Evolutionary conservation across 2,797 vertebrate species (phyloP), one percentile per base, ranked within the genome.

Genomic region (Cossypha polioptera): DNA sequence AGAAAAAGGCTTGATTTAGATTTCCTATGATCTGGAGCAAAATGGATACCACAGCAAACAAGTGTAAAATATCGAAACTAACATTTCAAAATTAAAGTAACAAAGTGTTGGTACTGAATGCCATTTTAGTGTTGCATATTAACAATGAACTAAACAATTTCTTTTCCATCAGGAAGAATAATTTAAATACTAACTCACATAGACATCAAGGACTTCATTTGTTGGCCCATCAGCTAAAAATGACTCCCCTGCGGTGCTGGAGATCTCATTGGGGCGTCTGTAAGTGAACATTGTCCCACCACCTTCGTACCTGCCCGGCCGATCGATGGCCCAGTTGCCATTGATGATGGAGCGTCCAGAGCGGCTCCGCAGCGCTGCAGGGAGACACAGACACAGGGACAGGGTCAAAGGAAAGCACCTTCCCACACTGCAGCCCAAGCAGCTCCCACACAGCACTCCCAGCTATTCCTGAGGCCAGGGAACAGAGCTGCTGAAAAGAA

Each of bases 291-390:
- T 98, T 5, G 99, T 99, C 42, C 99, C 99, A 29, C 97, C 99
- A 5, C 99, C 99, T 86, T 99, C 99, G 0, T 99, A 99, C 87
- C 98, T 98, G 54, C 99, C 99, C 0, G 99, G 99, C 13, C 99
- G 98, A 90, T 99, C 99, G 48, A 99, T 99, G 9, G 99, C 99
- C 99, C 99, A 99, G 98, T 99, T 99, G 25, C 99, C 99, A 15
- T 99, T 99, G 96, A 99, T 99, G 97, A 99, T 99, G 93, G 99
- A 99, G 79, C 98, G 98, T 5, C 99, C 99, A 0, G 99, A 99
- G 66, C 98, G 98, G 87, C 99, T 99, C 82, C 98, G 97, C 90
- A 99, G 94, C 14, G 99, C 99, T 99, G 97, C 2, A 26, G 50
- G 54, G 61, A 50, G 66, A 94, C 43, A 93, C 21, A 76, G 55